These are phyloP conservation scores for Cygnus atratus DNA, from an alignment of 2,113 vertebrate species.

Conservation along the genomic window DNA sequence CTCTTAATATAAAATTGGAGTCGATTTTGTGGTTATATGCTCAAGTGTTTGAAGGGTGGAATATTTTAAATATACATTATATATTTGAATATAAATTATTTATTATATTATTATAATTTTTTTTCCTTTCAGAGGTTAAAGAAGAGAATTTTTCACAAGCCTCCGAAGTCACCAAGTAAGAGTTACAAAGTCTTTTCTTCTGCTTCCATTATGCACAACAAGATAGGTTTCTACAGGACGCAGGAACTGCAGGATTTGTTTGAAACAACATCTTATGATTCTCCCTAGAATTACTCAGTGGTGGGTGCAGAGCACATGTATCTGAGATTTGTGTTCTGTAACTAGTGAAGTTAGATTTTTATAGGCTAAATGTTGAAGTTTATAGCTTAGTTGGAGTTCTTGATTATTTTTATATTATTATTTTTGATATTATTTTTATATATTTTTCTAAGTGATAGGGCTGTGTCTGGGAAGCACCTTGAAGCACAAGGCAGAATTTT, in stretches of 20 bases:
- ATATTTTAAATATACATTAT: not conserved
- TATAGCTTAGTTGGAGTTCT: not conserved
- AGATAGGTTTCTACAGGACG: not conserved
- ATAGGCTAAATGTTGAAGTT: not conserved
- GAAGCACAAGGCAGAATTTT: not conserved
- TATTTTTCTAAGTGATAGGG: not conserved
- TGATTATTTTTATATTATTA: not conserved
- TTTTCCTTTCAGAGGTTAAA: constrained; percentile 78
- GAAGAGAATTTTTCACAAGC: constrained; percentile 76
- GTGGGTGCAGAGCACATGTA: not conserved
- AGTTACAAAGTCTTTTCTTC: not conserved
- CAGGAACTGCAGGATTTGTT: not conserved
- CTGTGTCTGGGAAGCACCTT: not conserved
- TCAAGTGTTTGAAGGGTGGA: not conserved
- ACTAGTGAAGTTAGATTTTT: not conserved
- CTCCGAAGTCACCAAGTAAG: constrained; percentile 87
- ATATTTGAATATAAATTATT: too few species aligned
- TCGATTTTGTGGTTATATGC: not conserved
- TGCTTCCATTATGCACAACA: not conserved
- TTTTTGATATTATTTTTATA: not conserved
- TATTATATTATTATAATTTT: not conserved
- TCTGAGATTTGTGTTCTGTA: not conserved
- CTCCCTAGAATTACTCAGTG: not conserved
- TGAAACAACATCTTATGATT: not conserved
- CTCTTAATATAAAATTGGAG: not conserved